A percentile compares a stretch with the other conserved stretches of the same genome.
Evolutionary conservation across 2,797 vertebrate genomes (phyloP).

Genomic region (Eulemur mongoz): DNA sequence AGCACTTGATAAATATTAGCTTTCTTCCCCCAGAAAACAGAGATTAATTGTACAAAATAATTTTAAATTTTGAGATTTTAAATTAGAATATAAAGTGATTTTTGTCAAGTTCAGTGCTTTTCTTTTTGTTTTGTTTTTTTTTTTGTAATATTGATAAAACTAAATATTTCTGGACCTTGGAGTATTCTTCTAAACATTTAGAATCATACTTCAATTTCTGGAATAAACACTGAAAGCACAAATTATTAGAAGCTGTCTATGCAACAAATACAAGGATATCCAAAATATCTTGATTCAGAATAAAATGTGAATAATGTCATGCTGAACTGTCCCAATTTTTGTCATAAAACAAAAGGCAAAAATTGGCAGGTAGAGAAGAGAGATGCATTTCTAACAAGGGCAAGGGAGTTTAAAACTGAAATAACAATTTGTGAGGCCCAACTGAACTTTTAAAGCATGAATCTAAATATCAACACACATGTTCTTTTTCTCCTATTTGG

Average conservation of each 20-base stretch:
- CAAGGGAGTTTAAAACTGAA: not conserved
- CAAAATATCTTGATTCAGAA: constrained; percentile 34
- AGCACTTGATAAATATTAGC: constrained; percentile 12
- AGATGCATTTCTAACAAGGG: not conserved
- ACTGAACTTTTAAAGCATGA: constrained; percentile 22
- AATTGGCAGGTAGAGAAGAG: not conserved
- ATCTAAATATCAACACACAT: not conserved
- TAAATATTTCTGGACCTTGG: not conserved
- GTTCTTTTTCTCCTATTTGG: not conserved
- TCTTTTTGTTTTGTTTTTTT: not conserved
- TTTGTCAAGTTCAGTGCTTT: not conserved
- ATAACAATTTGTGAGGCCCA: not conserved
- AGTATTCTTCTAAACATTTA: constrained; percentile 29
- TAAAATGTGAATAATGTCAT: constrained; percentile 10
- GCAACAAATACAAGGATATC: not conserved
- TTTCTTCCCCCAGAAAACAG: not conserved
- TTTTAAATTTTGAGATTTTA: constrained; percentile 44
- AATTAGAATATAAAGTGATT: constrained; percentile 46
- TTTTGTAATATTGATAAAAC: constrained; percentile 31
- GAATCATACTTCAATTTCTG: constrained; percentile 37
- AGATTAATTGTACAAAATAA: constrained; percentile 13
- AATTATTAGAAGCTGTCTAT: not conserved
- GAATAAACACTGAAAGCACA: constrained; percentile 35
- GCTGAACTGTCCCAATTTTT: not conserved
- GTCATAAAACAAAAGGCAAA: constrained; percentile 31